These are phyloP conservation scores for Halcyon chelicuti DNA, from an alignment of 2,797 vertebrate genomes.

Conservation along the genomic window DNA sequence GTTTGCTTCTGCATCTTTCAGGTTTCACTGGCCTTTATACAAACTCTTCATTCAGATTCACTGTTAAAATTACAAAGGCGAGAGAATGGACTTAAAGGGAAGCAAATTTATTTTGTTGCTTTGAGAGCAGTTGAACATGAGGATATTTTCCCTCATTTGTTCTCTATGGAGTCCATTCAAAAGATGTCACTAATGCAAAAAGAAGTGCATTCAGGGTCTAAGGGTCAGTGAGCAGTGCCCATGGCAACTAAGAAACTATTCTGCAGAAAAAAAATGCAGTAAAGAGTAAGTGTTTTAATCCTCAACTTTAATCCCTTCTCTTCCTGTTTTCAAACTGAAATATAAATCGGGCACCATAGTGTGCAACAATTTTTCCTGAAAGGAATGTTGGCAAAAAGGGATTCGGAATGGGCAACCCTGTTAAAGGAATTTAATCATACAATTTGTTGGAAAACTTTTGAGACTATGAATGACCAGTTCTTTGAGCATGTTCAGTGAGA, in stretches of 20 bases:
- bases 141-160: slow-evolving; percentile 67
- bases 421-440: slow-evolving; percentile 80
- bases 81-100: slow-evolving; percentile 29
- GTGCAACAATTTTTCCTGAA: slow-evolving; percentile 77
- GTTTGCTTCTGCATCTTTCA: not conserved
- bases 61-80: slow-evolving; percentile 16
- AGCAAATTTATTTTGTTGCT: slow-evolving; percentile 47
- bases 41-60: slow-evolving; percentile 42
- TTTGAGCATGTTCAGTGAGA: slow-evolving; percentile 65
- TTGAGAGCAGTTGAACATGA: slow-evolving; percentile 57
- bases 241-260: slow-evolving; percentile 81
- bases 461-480: slow-evolving; percentile 63
- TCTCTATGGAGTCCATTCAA: slow-evolving; percentile 71
- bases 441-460: slow-evolving; percentile 79
- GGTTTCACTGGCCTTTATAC: slow-evolving; percentile 2
- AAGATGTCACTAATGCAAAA: slow-evolving; percentile 76
- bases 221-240: slow-evolving; percentile 76
- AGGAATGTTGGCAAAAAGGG: slow-evolving; percentile 74
- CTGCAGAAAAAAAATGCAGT: slow-evolving; percentile 73
- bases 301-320: slow-evolving; percentile 80
- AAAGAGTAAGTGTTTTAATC: slow-evolving; percentile 83
- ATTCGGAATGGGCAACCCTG: slow-evolving; percentile 76
- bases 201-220: slow-evolving; percentile 62
- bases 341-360: slow-evolving; percentile 79
- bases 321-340: slow-evolving; percentile 84